A percentile compares a stretch with the other conserved stretches of the same genome.
These are phyloP conservation scores for Archaeoteleia sp. DNA, from an alignment of 2,888 invertebrate species.

Conservation along the genomic window DNA sequence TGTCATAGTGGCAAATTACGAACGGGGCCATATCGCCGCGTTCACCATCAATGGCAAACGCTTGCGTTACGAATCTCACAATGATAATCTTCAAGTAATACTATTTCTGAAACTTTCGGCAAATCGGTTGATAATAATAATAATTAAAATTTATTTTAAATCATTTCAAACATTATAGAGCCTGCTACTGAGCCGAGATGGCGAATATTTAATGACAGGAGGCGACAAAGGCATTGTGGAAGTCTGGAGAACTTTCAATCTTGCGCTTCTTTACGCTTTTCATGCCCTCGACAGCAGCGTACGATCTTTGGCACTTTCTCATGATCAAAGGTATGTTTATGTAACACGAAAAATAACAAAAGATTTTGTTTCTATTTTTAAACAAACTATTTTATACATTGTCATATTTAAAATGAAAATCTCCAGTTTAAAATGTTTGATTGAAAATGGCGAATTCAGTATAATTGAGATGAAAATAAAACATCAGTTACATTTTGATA, in stretches of 20 bases:
- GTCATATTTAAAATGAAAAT: too few relatives aligned
- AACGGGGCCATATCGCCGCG: conserved; percentile 92
- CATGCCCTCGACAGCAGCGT: conserved; percentile 98
- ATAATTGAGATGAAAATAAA: too few relatives aligned
- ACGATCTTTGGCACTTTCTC: conserved; percentile 94
- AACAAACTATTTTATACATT: too few relatives aligned
- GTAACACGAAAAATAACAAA: too few relatives aligned
- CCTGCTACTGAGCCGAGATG: conserved; percentile 95
- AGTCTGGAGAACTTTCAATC: conserved; percentile 98
- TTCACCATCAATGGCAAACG: conserved; percentile 96
- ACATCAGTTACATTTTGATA: too few relatives aligned
- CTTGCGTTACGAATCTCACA: conserved; percentile 92
- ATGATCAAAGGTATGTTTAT: conserved; percentile 95
- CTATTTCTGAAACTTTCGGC: too few relatives aligned
- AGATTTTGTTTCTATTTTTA: too few relatives aligned
- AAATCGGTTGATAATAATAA: conserved; percentile 3
- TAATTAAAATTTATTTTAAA: too few relatives aligned
- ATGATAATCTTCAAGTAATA: conserved; percentile 95
- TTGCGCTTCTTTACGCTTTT: conserved; percentile 97
- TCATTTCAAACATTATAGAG: conserved; percentile 79
- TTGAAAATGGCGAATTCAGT: too few relatives aligned
- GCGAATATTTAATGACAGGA: conserved; percentile 98
- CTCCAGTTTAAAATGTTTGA: too few relatives aligned
- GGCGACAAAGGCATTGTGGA: conserved; percentile 98
- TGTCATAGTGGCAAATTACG: conserved; percentile 95